phyloP scores from a whole-genome alignment of 2,113 vertebrate species.

The Merops nubicus region DNA sequence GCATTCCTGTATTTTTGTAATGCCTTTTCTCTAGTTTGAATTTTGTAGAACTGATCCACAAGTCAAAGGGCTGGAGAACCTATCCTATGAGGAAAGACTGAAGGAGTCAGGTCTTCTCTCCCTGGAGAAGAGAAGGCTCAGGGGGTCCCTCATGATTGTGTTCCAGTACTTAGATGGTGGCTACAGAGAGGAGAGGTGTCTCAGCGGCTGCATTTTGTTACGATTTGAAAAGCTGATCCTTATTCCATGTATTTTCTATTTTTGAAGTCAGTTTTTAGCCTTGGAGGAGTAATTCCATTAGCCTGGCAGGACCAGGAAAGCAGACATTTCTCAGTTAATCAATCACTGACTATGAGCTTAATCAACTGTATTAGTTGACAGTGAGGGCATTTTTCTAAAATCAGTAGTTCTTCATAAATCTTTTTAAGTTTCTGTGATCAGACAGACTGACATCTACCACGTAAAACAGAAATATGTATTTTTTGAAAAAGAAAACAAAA shows the following conservation, averaged over 20 bases:
- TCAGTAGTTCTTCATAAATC: not conserved
- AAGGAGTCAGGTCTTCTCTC: not conserved
- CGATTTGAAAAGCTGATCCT: not conserved
- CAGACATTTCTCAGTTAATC: not conserved
- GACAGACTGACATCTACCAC: not conserved
- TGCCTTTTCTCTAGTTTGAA: not conserved
- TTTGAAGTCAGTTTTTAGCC: not conserved
- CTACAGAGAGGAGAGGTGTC: not conserved
- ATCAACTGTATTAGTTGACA: not conserved
- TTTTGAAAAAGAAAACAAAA: not conserved
- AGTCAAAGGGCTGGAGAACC: not conserved
- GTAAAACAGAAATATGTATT: not conserved
- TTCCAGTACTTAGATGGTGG: not conserved
- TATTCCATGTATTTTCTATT: accelerated
- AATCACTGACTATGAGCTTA: not conserved
- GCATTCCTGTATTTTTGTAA: not conserved
- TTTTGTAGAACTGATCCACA: not conserved
- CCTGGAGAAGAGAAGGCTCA: not conserved
- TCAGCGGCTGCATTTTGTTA: not conserved
- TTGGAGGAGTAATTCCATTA: not conserved
- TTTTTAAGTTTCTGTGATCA: not conserved
- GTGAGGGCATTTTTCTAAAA: not conserved
- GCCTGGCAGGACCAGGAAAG: not conserved
- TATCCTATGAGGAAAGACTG: not conserved
- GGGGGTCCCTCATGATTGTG: not conserved